phyloP scores from a whole-genome alignment of 2,888 invertebrate genomes.

The Pseudococcus longispinus region DNA sequence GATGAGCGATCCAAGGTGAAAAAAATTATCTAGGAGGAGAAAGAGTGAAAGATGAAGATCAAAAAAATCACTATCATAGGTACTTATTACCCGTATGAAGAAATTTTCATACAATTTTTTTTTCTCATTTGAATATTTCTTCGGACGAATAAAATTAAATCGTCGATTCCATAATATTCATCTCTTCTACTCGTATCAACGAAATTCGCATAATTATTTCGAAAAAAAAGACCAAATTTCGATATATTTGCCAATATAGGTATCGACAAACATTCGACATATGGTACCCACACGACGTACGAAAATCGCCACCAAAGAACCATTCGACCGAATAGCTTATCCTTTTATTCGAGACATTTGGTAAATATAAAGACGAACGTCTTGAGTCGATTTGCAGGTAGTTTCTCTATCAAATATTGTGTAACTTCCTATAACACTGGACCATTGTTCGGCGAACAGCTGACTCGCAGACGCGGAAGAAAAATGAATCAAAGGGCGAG shows the following conservation, averaged over 20 bases:
- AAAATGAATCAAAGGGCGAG: slow-evolving; percentile 15
- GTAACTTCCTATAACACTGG: slow-evolving; percentile 28
- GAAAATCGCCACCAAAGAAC: slow-evolving; percentile 10
- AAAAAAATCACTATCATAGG: neutral
- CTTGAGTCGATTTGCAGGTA: slow-evolving; percentile 29
- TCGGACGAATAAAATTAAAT: too few species aligned
- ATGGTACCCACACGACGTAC: neutral
- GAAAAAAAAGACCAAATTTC: neutral
- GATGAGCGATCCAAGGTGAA: neutral
- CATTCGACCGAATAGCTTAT: slow-evolving; percentile 10
- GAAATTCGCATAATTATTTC: neutral
- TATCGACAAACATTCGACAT: neutral
- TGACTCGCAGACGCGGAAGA: slow-evolving; percentile 41
- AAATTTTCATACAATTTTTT: neutral
- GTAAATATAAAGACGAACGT: slow-evolving; percentile 26
- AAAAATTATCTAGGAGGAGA: neutral
- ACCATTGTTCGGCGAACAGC: slow-evolving; percentile 15
- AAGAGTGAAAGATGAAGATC: neutral
- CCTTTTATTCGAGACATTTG: slow-evolving; percentile 32
- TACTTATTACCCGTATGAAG: slow-evolving; percentile 2
- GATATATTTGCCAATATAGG: neutral
- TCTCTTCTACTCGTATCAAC: neutral
- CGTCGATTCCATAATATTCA: too few species aligned
- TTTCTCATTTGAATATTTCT: neutral
- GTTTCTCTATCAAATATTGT: neutral